A percentile compares a stretch with the other conserved stretches of the same genome.
Conservation (phyloP, 1,140 invertebrate species). For the Sycobia sp. region DNA sequence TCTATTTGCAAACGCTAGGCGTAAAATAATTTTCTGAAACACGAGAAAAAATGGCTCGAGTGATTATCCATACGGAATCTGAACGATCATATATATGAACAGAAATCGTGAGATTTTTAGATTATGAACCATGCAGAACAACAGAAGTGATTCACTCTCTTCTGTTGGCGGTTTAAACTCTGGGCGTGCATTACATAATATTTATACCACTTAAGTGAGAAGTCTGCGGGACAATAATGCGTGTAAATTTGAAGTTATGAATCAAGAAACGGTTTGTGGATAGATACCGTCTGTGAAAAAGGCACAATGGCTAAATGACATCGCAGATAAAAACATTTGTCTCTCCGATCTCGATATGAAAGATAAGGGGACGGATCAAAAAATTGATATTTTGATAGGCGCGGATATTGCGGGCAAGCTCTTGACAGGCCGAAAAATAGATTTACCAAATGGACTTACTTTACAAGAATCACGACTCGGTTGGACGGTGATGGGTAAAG, state of each 20-base stretch:
- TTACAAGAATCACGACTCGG: conserved; percentile 45
- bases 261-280: conserved; percentile 23
- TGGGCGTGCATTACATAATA: conserved; percentile 12
- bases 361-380: not conserved
- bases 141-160: conserved; percentile 23
- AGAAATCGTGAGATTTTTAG: conserved; percentile 30
- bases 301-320: conserved; percentile 20
- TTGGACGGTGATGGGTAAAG: conserved; percentile 10
- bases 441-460: conserved; percentile 29
- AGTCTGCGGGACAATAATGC: conserved; percentile 22
- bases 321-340: conserved; percentile 29
- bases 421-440: conserved; percentile 39
- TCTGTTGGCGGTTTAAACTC: conserved; percentile 35
- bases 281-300: not conserved
- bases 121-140: conserved; percentile 18
- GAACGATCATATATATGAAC: conserved; percentile 37
- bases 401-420: conserved; percentile 47
- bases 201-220: conserved; percentile 30
- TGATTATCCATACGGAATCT: conserved; percentile 33
- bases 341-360: conserved; percentile 29
- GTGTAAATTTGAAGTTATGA: conserved; percentile 11
- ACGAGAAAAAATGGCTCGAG: conserved; percentile 28
- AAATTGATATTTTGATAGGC: conserved; percentile 43
- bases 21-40: conserved; percentile 30
- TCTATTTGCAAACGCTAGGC: conserved; percentile 37